A percentile compares a stretch with the other conserved stretches of the same genome.
phyloP scores from a whole-genome alignment of 2,888 invertebrate genomes.

The Enoplolaimus lenunculus region DNA sequence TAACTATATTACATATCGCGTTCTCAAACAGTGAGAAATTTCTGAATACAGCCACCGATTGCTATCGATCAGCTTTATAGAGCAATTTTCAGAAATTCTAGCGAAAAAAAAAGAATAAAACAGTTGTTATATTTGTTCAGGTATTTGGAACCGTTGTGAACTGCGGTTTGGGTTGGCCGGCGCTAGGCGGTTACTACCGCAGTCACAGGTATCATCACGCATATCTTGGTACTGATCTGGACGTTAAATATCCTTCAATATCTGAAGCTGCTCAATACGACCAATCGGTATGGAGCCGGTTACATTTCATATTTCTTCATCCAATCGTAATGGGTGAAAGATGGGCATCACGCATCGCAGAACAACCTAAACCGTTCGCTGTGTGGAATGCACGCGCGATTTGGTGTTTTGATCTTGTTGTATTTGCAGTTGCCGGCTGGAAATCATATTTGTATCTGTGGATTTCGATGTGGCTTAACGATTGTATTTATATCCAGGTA shows the following conservation, averaged over 20 bases:
- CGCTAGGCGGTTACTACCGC: constrained; percentile 15
- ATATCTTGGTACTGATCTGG: constrained; percentile 19
- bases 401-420: background rate
- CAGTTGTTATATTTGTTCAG: too few species aligned
- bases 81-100: too few species aligned
- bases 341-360: constrained; percentile 4
- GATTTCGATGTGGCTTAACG: constrained; percentile 20
- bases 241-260: constrained; percentile 18
- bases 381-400: constrained; percentile 12
- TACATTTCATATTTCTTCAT: constrained; percentile 16
- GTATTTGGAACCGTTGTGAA: background rate
- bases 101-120: too few species aligned
- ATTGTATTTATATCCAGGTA: constrained; percentile 21
- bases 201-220: constrained; percentile 17
- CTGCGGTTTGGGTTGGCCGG: constrained; percentile 9
- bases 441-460: constrained; percentile 17
- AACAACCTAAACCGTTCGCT: background rate
- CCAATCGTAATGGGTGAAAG: constrained; percentile 15
- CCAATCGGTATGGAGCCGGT: constrained; percentile 3
- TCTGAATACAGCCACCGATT: too few species aligned
- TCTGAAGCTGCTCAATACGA: constrained; percentile 17
- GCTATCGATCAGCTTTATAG: too few species aligned
- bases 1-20: too few species aligned
- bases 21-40: too few species aligned
- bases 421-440: constrained; percentile 3